Evolutionary conservation across 1,140 invertebrate species (phyloP).

Genomic region (Drosophila chauvacae): DNA sequence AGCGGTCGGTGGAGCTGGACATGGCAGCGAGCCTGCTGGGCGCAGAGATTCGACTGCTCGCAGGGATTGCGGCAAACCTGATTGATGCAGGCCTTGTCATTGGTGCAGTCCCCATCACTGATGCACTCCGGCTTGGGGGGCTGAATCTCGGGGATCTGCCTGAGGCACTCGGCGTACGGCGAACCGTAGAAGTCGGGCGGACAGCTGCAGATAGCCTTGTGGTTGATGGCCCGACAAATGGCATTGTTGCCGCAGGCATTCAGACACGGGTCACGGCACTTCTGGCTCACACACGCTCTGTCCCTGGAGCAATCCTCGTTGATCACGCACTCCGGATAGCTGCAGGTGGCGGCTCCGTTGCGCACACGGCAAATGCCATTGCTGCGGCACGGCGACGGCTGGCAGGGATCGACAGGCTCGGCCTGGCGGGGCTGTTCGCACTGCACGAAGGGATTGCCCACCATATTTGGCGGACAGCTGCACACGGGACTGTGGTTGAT

Average conservation of each 20-base stretch:
- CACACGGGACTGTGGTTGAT: conserved; percentile 92
- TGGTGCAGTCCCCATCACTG: conserved; percentile 92
- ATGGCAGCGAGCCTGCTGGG: conserved; percentile 92
- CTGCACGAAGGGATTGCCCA: conserved; percentile 92
- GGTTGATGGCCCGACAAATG: conserved; percentile 92
- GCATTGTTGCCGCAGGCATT: conserved; percentile 94
- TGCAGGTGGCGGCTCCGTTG: conserved; percentile 89
- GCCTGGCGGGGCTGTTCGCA: conserved; percentile 85
- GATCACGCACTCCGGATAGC: conserved; percentile 93
- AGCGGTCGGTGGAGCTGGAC: conserved; percentile 92
- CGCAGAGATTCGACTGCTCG: conserved; percentile 88
- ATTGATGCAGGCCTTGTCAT: conserved; percentile 93
- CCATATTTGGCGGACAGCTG: conserved; percentile 86
- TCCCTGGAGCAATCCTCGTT: conserved; percentile 93
- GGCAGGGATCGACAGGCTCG: conserved; percentile 89
- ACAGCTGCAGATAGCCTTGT: conserved; percentile 92
- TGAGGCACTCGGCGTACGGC: conserved; percentile 89
- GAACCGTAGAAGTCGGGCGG: conserved; percentile 92
- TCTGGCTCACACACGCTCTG: conserved; percentile 91
- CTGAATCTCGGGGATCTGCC: conserved; percentile 84
- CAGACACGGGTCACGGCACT: conserved; percentile 92
- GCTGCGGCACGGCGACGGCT: conserved; percentile 91
- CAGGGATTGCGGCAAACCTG: conserved; percentile 92
- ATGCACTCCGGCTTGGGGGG: conserved; percentile 91
- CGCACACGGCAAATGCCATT: conserved; percentile 92